Base-by-base conservation (phyloP, 2,113 vertebrate species). In the Proterorhinus semilunaris region DNA sequence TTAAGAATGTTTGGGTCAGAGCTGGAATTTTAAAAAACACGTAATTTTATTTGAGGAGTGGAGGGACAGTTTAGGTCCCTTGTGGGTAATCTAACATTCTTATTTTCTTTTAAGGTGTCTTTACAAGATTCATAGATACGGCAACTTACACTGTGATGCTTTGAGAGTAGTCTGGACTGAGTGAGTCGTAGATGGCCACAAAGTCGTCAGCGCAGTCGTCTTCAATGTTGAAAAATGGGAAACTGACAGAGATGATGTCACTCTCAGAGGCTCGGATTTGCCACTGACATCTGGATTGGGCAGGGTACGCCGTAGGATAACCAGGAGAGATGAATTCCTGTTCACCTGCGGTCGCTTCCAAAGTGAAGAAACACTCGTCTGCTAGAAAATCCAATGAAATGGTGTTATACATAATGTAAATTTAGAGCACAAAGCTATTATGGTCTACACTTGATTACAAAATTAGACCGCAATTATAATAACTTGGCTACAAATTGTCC, bases 201-300 rank as follows among this genome's bases (percentile, higher is more conserved):
- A 90, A 93, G 82, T 92, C 92, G 1, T 87, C 82, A 1, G 44
- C 42, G 83, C 93, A 94, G 79, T 93, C 89, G n/a, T 94, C 93
- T 83, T 93, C 92, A 9, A 92, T 72, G 71, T 92, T 16, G 82
- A 94, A 94, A 54, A 48, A 17, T 7, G 80, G 72, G 68, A 94
- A 94, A 17, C 21, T 54, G 50, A 94, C 70, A 11, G 50, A 53
- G 65, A 94, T 90, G 69, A 57, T 57, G 0, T 75, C 65, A 13
- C 70, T 16, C 36, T 62, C 53, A 0, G 86, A 54, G 7, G 91
- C 68, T 8, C 93, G 83, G 69, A 94, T 93, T 75, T 93, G 92
- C 93, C 93, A 94, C 83, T 93, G 92, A 81, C 93, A 94, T 36
- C 89, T 86, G 10, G 82, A 68, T n/a, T 55, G 45, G 1, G 76